A percentile compares a stretch with the other conserved stretches of the same genome.
phyloP scores from a whole-genome alignment of 1,140 invertebrate genomes.

The Brachionus asplanchnoidis region DNA sequence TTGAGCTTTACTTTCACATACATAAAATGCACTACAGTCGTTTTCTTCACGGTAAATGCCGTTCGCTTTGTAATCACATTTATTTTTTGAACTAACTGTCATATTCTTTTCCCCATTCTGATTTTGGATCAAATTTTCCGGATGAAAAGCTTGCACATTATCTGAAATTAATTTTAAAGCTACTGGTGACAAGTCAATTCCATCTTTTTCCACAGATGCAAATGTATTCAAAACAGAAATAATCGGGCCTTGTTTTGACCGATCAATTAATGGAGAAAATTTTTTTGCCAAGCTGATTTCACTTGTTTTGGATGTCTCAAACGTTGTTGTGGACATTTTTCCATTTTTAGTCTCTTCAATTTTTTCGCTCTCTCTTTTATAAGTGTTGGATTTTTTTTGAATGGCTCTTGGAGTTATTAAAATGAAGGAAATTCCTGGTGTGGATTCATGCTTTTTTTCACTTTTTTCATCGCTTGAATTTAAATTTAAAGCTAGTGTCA shows the following conservation, averaged over 20 bases:
- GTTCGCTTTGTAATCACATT: conserved; percentile 16
- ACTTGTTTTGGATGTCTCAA: not conserved
- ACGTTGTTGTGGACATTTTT: not conserved
- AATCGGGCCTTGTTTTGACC: not conserved
- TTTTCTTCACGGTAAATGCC: conserved; percentile 27
- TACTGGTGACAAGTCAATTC: not conserved
- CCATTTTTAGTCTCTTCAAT: not conserved
- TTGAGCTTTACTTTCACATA: conserved; percentile 1
- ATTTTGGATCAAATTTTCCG: not conserved
- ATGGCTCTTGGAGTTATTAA: not conserved
- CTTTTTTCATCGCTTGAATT: not conserved
- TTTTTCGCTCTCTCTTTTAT: not conserved
- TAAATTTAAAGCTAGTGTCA: not conserved
- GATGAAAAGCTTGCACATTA: not conserved
- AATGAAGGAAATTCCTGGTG: not conserved
- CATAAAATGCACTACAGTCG: conserved; percentile 13
- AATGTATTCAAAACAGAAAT: conserved; percentile 20
- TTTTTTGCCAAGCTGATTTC: not conserved
- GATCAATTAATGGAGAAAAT: not conserved
- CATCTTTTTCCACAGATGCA: not conserved
- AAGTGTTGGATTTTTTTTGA: not conserved
- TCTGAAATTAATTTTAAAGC: not conserved
- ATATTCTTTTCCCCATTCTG: not conserved
- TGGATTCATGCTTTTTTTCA: not conserved
- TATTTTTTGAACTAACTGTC: not conserved